phyloP scores from a whole-genome alignment of 2,888 invertebrate genomes.

The Caenorhabditis sp. region DNA sequence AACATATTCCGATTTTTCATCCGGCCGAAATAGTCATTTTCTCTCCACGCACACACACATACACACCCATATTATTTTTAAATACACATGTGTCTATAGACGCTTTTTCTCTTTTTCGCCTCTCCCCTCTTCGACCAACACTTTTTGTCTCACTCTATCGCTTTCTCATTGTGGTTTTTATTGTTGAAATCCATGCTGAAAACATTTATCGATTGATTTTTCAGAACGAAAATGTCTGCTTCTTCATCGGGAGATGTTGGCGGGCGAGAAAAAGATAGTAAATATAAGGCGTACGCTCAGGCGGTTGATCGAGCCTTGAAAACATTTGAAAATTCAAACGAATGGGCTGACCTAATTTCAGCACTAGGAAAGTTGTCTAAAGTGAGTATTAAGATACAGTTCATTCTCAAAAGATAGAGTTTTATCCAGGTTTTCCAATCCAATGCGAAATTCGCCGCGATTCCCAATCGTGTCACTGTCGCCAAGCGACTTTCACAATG shows the following conservation, averaged over 20 bases:
- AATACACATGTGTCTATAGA: background rate
- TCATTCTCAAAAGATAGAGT: background rate
- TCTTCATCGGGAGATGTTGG: conserved; percentile 25
- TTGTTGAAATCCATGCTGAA: background rate
- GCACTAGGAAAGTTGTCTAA: conserved; percentile 88
- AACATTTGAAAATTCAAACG: conserved; percentile 90
- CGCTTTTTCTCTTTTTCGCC: background rate
- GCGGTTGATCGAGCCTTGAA: conserved; percentile 87
- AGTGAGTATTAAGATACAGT: conserved; percentile 74
- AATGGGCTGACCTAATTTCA: conserved; percentile 92
- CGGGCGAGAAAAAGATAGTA: conserved; percentile 38
- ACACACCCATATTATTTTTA: background rate
- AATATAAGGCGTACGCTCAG: conserved; percentile 76
- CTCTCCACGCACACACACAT: background rate
- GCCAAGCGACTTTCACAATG: conserved; percentile 90
- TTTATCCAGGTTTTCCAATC: conserved; percentile 79
- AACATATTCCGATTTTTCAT: background rate
- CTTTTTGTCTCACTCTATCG: background rate
- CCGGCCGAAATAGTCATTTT: background rate
- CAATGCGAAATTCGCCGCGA: conserved; percentile 84
- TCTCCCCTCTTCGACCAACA: background rate
- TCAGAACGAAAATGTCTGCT: conserved; percentile 20
- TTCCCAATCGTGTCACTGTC: conserved; percentile 86
- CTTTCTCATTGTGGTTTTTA: background rate
- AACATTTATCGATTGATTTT: background rate